Percentiles rank a stretch among this genome's conserved stretches.
phyloP scores from a whole-genome alignment of 1,140 invertebrate genomes.

The Hirudo medicinalis region DNA sequence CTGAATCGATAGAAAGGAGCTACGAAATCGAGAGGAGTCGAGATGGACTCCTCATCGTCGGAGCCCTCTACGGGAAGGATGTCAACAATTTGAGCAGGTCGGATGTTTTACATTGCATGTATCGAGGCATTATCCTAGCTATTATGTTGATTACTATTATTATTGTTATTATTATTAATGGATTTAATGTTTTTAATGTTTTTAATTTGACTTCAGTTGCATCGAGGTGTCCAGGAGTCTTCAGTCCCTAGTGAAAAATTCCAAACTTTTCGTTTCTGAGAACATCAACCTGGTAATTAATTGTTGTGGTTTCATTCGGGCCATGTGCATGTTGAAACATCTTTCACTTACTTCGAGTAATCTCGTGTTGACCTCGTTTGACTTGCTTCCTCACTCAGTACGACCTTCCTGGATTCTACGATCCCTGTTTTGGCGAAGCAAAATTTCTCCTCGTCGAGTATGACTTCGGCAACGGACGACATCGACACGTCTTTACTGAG shows the following conservation, averaged over 20 bases:
- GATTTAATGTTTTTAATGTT: neutral
- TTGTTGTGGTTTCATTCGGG: too few relatives aligned
- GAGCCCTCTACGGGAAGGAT: conserved; percentile 56
- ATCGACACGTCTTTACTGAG: conserved; percentile 36
- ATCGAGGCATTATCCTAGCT: too few relatives aligned
- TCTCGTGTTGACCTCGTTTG: neutral
- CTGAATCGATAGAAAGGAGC: conserved; percentile 43
- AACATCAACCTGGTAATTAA: conserved; percentile 32
- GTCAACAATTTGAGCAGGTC: too few relatives aligned
- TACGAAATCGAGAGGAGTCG: conserved; percentile 51
- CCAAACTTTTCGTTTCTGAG: conserved; percentile 67
- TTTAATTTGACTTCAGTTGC: conserved; percentile 25
- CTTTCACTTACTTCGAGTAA: too few relatives aligned
- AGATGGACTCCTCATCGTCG: conserved; percentile 66
- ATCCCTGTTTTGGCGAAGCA: conserved; percentile 81
- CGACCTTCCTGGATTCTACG: conserved; percentile 88
- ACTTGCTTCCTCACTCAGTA: conserved; percentile 49
- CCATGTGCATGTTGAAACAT: too few relatives aligned
- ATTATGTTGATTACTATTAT: too few relatives aligned
- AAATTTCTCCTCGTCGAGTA: conserved; percentile 79
- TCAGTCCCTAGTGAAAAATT: conserved; percentile 83
- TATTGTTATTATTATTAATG: neutral
- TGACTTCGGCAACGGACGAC: conserved; percentile 60
- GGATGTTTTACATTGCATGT: neutral
- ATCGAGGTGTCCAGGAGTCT: conserved; percentile 84